Conservation (phyloP, 2,797 vertebrate genomes). For the Aotus griseimembra region DNA sequence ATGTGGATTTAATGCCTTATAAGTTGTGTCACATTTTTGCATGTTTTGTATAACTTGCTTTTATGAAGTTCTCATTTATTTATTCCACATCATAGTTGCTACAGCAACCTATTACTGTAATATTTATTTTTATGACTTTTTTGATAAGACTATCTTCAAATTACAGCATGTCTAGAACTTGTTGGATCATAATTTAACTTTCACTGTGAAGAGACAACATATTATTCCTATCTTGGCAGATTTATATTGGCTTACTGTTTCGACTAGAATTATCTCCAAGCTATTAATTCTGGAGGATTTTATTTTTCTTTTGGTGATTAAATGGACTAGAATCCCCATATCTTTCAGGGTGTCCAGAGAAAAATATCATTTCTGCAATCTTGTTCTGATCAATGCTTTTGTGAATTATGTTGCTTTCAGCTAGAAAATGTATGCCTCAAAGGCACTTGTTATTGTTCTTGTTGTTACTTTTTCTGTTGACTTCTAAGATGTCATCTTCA, state of each 20-base stretch:
- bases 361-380: neutral
- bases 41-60: neutral
- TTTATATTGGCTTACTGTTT: constrained; percentile 63
- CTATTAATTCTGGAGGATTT: constrained; percentile 52
- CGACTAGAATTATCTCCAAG: constrained; percentile 58
- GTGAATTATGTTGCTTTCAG: neutral
- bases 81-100: constrained; percentile 23
- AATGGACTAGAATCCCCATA: neutral
- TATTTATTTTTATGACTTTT: constrained; percentile 26
- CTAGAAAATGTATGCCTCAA: neutral
- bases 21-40: neutral
- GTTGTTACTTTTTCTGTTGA: neutral
- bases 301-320: constrained; percentile 56
- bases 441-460: neutral
- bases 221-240: constrained; percentile 41
- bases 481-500: neutral
- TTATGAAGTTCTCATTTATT: constrained; percentile 51
- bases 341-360: neutral
- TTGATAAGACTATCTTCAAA: constrained; percentile 47
- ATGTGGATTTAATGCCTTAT: neutral
- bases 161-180: constrained; percentile 55
- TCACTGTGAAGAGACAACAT: constrained; percentile 44
- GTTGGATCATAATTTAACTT: constrained; percentile 59
- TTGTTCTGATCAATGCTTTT: neutral
- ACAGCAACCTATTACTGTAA: constrained; percentile 37